Conservation (phyloP, 2,113 vertebrate genomes). For the Barnardius zonarius region DNA sequence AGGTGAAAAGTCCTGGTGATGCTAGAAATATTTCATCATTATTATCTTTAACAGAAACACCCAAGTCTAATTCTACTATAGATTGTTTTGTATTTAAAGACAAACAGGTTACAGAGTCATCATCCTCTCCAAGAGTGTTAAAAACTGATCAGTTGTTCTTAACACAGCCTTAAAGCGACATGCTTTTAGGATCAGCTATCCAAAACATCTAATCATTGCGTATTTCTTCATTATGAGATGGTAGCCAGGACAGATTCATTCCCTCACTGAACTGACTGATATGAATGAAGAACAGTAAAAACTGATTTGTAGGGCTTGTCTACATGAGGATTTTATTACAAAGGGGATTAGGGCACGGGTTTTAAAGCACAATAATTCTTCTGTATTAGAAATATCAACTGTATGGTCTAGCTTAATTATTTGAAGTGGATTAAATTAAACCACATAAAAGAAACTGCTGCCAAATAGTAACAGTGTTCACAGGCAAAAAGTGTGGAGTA, state of each 20-base stretch:
- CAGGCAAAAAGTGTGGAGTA: neutral
- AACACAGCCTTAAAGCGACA: neutral
- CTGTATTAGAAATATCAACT: neutral
- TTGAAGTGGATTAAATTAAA: constrained; percentile 2
- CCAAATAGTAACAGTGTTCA: neutral
- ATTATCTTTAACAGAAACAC: neutral
- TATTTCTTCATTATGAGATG: neutral
- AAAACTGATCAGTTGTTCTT: neutral
- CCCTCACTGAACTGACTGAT: neutral
- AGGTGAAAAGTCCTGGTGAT: neutral
- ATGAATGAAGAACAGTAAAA: neutral
- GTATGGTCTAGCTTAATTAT: neutral
- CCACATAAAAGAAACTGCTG: neutral
- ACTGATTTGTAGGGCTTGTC: neutral
- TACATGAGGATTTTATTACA: neutral
- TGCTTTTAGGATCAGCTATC: neutral
- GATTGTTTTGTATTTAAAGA: neutral
- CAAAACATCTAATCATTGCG: neutral
- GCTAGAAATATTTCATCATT: neutral
- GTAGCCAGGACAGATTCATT: neutral
- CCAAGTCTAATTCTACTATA: neutral
- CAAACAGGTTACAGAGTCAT: neutral
- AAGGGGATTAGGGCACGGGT: neutral
- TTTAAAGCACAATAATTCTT: constrained; percentile 8
- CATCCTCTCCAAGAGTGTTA: neutral